Evolutionary conservation across 2,113 vertebrate species (phyloP).

Genomic region (Tauraco erythrolophus): DNA sequence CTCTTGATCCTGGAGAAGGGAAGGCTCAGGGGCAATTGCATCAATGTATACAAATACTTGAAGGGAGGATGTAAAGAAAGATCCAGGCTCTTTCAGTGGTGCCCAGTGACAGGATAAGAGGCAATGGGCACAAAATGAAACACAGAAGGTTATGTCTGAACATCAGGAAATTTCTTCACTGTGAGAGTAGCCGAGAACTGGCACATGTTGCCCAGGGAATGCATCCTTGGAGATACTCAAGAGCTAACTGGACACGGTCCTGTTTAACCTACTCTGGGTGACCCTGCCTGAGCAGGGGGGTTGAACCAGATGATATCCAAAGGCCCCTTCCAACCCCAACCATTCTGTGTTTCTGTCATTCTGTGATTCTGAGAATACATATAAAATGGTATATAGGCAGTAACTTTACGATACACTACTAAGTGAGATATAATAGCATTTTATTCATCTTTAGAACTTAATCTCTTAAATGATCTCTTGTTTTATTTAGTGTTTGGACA

Average conservation of each 20-base stretch:
- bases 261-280: background rate
- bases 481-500: background rate
- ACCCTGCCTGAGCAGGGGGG: accelerated
- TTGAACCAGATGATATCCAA: background rate
- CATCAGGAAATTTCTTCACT: background rate
- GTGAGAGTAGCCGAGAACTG: background rate
- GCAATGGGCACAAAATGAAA: background rate
- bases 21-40: background rate
- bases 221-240: background rate
- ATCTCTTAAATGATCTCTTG: accelerated
- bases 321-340: background rate
- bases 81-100: background rate
- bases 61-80: background rate
- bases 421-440: background rate
- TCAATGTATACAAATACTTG: background rate
- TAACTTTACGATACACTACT: background rate
- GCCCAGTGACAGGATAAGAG: background rate
- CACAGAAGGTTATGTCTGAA: background rate
- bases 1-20: background rate
- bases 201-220: background rate
- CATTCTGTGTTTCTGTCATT: background rate
- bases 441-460: background rate
- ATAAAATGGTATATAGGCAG: background rate
- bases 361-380: background rate
- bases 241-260: background rate